Evolutionary conservation across 1,140 invertebrate genomes (phyloP).

Genomic region (Copidosoma floridanum): DNA sequence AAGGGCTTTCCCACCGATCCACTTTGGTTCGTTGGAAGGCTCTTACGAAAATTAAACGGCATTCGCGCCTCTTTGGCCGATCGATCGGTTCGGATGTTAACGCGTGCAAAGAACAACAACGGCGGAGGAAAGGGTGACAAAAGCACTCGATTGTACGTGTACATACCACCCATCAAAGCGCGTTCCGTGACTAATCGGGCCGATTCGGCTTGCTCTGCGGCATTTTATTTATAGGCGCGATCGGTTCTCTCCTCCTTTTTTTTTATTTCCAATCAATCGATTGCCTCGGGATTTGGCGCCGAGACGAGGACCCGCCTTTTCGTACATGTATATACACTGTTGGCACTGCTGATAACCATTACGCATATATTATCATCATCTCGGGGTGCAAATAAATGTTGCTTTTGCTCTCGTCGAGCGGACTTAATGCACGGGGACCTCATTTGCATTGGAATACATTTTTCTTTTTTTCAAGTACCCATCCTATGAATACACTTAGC

Average conservation of each 20-base stretch:
- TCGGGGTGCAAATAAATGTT: not conserved
- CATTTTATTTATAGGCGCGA: slow-evolving; percentile 21
- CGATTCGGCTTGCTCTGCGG: slow-evolving; percentile 12
- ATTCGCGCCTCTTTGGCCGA: not conserved
- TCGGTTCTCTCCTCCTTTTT: no score
- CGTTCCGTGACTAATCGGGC: slow-evolving; percentile 20
- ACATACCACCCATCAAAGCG: no score
- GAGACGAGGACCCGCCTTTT: no score
- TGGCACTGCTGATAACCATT: not conserved
- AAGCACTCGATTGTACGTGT: not conserved
- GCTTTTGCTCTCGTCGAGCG: not conserved
- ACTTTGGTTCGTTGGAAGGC: no score
- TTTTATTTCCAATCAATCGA: slow-evolving; percentile 19
- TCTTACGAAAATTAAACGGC: no score
- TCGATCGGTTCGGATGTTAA: slow-evolving; percentile 6
- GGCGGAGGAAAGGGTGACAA: slow-evolving; percentile 13
- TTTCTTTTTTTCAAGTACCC: no score
- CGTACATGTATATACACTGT: no score
- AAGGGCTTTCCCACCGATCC: no score
- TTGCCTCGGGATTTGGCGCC: not conserved
- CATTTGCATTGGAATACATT: not conserved
- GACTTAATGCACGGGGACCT: not conserved
- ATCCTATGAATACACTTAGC: no score
- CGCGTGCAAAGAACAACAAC: not conserved
- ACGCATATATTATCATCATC: not conserved